Evolutionary conservation across 92 coral and sea anemone genomes (phyloP).

Genomic region (Parazoanthus swiftii): DNA sequence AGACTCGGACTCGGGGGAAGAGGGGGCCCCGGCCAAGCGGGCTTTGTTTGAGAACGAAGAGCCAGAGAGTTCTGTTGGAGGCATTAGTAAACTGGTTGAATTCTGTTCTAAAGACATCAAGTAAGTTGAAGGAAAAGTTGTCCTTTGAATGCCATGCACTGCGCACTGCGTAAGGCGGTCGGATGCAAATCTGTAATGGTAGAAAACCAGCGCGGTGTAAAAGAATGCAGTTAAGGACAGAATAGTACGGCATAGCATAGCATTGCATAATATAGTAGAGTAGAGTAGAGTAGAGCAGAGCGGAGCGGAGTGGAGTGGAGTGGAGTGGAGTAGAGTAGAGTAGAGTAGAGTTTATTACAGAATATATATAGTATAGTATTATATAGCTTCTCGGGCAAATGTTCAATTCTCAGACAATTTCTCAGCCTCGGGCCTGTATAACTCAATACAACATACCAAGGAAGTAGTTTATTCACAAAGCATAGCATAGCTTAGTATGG

Average conservation of each 20-base stretch:
- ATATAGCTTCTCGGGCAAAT: too few species aligned
- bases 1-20: slow-evolving; percentile 72
- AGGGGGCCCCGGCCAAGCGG: slow-evolving; percentile 71
- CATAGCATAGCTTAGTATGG: too few species aligned
- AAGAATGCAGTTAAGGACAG: not conserved
- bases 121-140: slow-evolving; percentile 57
- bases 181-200: not conserved
- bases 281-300: not conserved
- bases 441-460: too few species aligned
- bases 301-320: not conserved
- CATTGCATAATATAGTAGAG: not conserved
- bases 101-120: slow-evolving; percentile 98
- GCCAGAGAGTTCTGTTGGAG: slow-evolving; percentile 73
- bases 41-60: slow-evolving; percentile 66
- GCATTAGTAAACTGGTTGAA: slow-evolving; percentile 97
- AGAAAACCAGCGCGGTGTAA: not conserved
- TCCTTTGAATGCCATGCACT: not conserved
- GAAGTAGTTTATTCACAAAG: too few species aligned
- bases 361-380: too few species aligned
- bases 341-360: not conserved
- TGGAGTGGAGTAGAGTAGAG: not conserved
- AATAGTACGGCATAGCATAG: not conserved
- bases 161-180: not conserved
- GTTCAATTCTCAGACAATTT: too few species aligned
- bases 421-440: too few species aligned